Base-by-base conservation (phyloP, 2,888 invertebrate genomes). In the Orthosia incerta region DNA sequence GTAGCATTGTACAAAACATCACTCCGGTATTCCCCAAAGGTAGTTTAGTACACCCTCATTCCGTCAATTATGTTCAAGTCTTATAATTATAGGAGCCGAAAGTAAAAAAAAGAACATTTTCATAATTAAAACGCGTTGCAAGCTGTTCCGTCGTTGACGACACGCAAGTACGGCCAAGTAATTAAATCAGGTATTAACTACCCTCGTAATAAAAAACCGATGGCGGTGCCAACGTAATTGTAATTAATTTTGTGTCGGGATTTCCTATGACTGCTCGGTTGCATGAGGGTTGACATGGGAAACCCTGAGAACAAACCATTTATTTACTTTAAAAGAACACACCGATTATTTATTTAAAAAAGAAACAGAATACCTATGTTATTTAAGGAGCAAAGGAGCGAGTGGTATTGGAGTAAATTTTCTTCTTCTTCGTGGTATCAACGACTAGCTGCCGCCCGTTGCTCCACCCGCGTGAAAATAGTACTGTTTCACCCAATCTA, bases 141-240 rank as follows among this genome's bases (percentile, higher is more conserved):
- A 55, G 65, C 39, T 56, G n/a, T 60, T 61, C n/a, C n/a, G 64
- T 39, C 20, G 70, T 18, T 31, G 39, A 12, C 63, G 46, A 55
- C 87, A 87, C 80, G 87, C 85, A 82, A 83, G 70, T 48, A n/a
- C 57, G 60, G 51, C 48, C 57, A 67, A 62, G 71, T 88, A 88
- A 86, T 88, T 87, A 88, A 87, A 86, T 88, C 77, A 82, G 71
- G 69, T 65, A 82, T 80, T 80, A 83, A 82, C 86, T 57, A 72
- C 77, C 80, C 80, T 66, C 39, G 74, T 83, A 80, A 77, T 74
- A 83, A 84, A 83, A 85, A 84, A 74, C 72, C 71, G 31, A 77
- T 74, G 65, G 70, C 18, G 62, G 80, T 55, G 71, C 73, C 61
- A 71, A 65, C 56, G 31, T 48, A 65, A 51, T 59, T 55, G 73